These are phyloP conservation scores for Grammomys dolichurus DNA, from an alignment of 2,113 vertebrate genomes.

Conservation along the genomic window DNA sequence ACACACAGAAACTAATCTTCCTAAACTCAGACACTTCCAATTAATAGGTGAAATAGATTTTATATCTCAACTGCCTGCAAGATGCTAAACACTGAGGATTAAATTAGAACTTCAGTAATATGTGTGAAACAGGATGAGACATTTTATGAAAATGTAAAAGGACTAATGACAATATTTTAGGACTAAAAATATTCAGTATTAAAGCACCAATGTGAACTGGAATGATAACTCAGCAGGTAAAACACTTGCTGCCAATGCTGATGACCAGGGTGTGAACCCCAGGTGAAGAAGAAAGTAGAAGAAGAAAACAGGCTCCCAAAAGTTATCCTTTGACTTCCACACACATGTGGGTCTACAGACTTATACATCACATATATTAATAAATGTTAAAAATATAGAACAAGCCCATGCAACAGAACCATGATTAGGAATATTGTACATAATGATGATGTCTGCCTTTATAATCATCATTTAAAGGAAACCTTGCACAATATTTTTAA, in stretches of 20 bases:
- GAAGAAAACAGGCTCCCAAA: not conserved
- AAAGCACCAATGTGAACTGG: not conserved
- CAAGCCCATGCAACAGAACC: not conserved
- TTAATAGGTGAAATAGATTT: not conserved
- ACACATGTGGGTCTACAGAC: not conserved
- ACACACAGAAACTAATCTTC: not conserved
- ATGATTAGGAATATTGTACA: not conserved
- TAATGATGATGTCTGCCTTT: not conserved
- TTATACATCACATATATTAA: not conserved
- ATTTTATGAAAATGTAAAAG: not conserved
- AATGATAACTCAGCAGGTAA: not conserved
- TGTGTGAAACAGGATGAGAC: not conserved
- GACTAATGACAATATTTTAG: not conserved
- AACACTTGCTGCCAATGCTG: not conserved
- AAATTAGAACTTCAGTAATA: not conserved
- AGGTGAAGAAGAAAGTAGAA: too few relatives aligned
- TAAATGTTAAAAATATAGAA: not conserved
- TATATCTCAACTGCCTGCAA: not conserved
- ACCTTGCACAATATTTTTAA: not conserved
- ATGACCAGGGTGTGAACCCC: not conserved
- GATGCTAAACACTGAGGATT: not conserved
- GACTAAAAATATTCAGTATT: not conserved
- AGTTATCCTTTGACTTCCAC: not conserved
- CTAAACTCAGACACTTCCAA: not conserved
- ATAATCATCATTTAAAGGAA: not conserved